A percentile compares a stretch with the other conserved stretches of the same genome.
These are phyloP conservation scores for Nautilus pompilius DNA, from an alignment of 1,140 invertebrate species.

Conservation along the genomic window DNA sequence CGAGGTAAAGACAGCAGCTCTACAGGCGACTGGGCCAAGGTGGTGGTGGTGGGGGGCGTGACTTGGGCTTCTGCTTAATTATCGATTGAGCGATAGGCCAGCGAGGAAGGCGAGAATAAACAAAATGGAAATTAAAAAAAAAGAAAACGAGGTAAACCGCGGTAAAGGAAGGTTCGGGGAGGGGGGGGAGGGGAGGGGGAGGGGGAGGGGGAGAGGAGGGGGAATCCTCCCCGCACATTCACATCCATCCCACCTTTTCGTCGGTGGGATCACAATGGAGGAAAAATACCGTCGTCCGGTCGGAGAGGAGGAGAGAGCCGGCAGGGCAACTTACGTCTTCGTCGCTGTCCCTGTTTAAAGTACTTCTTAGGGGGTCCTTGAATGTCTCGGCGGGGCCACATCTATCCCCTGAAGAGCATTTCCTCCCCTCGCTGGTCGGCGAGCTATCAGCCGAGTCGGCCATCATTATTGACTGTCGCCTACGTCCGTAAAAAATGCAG, in stretches of 20 bases:
- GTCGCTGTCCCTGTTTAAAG: constrained; percentile 37
- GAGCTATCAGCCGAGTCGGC: background rate
- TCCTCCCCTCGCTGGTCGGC: constrained; percentile 9
- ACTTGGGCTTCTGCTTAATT: background rate
- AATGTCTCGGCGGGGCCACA: constrained; percentile 27
- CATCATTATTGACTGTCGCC: too few species aligned
- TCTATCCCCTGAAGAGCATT: background rate
- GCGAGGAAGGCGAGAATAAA: too few species aligned
- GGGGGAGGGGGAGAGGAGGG: too few species aligned
- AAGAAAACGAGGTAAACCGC: too few species aligned
- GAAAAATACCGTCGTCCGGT: background rate
- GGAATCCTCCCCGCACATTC: too few species aligned
- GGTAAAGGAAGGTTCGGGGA: too few species aligned
- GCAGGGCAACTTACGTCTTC: constrained; percentile 34
- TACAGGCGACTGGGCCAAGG: background rate
- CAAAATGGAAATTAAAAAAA: too few species aligned
- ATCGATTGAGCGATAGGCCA: background rate
- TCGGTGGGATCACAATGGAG: background rate
- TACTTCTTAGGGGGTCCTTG: constrained; percentile 41
- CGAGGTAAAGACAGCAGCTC: background rate
- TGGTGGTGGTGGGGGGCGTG: background rate
- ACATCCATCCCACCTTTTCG: too few species aligned
- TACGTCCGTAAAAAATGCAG: background rate
- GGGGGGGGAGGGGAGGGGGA: too few species aligned
- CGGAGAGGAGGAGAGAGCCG: background rate